Evolutionary conservation across 2,797 vertebrate species (phyloP).

Genomic region (Hoplostethus atlanticus): DNA sequence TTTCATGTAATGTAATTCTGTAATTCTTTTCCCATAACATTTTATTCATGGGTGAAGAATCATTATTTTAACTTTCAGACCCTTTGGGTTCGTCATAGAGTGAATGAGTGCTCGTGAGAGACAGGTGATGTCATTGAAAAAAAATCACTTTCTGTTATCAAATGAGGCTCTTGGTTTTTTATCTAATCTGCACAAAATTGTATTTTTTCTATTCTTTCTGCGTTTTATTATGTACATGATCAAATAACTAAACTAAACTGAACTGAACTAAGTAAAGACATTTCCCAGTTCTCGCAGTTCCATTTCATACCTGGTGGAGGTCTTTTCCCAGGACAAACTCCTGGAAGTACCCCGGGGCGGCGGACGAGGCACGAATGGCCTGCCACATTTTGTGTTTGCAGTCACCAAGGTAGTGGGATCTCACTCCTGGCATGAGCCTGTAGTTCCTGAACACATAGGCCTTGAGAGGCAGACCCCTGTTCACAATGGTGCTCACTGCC

Average conservation of each 20-base stretch:
- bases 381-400: conserved; percentile 97
- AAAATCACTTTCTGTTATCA: too few relatives aligned
- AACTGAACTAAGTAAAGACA: not conserved
- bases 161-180: not conserved
- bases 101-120: too few relatives aligned
- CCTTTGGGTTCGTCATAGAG: too few relatives aligned
- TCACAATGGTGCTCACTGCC: conserved; percentile 96
- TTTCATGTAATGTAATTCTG: too few relatives aligned
- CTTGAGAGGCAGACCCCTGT: conserved; percentile 92
- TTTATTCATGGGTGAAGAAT: too few relatives aligned
- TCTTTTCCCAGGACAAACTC: conserved; percentile 93
- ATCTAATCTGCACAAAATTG: not conserved
- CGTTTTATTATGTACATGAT: not conserved
- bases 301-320: conserved; percentile 91
- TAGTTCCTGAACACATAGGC: conserved; percentile 97
- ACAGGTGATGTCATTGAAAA: too few relatives aligned
- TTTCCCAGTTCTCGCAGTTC: conserved; percentile 15
- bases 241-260: not conserved
- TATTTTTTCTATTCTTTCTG: not conserved
- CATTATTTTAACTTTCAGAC: too few relatives aligned
- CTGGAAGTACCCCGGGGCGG: conserved; percentile 96
- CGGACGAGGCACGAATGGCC: conserved; percentile 95
- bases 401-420: conserved; percentile 91
- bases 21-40: too few relatives aligned
- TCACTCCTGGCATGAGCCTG: conserved; percentile 91